Evolutionary conservation across 2,797 vertebrate species (phyloP).

Genomic region (Notamacropus eugenii): DNA sequence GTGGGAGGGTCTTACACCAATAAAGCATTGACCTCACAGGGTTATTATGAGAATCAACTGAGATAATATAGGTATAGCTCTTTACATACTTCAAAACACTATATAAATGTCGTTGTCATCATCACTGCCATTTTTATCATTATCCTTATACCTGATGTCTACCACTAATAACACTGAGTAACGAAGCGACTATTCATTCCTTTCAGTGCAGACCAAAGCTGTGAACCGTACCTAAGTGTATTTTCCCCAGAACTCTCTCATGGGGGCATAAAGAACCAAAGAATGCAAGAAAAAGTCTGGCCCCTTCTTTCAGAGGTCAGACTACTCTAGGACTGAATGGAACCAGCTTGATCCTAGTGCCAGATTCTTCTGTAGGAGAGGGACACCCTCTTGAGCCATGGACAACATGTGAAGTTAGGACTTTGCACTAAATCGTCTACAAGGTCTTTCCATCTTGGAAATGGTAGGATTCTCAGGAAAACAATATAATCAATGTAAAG

Average conservation of each 20-base stretch:
- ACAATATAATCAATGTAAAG: background rate
- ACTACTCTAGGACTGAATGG: background rate
- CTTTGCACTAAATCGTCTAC: background rate
- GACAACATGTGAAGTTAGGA: background rate
- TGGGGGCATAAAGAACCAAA: background rate
- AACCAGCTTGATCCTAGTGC: background rate
- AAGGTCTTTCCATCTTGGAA: background rate
- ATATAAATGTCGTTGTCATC: background rate
- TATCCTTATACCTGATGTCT: too few species aligned
- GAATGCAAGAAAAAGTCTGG: background rate
- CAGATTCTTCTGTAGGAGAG: background rate
- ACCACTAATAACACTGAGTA: background rate
- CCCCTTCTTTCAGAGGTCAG: background rate
- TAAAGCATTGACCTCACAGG: background rate
- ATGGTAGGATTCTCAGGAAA: background rate
- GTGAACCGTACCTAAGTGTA: background rate
- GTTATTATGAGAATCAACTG: background rate
- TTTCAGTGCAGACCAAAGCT: background rate
- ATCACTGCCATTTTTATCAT: too few species aligned
- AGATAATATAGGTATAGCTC: background rate
- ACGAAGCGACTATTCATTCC: background rate
- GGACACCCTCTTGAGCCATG: background rate
- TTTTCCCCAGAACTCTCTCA: background rate
- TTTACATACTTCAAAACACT: background rate
- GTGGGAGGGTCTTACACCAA: background rate